Base-by-base conservation (phyloP, 2,888 invertebrate species). In the Coelogynopora nodosa region DNA sequence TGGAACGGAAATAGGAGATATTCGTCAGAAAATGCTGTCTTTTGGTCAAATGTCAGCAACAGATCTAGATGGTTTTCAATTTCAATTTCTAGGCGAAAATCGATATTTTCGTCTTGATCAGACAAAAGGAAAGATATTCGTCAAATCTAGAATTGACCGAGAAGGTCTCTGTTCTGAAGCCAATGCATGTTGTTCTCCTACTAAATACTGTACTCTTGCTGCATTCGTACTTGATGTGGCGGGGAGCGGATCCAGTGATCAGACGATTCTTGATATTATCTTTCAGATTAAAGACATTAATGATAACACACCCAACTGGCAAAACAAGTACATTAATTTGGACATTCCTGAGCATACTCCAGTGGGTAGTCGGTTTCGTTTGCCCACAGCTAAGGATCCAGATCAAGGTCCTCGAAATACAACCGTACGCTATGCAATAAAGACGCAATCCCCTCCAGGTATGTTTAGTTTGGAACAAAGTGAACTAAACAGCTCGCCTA, bases 261-360 rank as follows among this genome's bases (percentile, higher is more conserved):
- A 82, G 10, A 67, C 30, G 0, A 85, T 85, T 26, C 18, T 85
- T 27, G 30, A 30, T 26, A 26, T 85, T n/a, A 27, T 31, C 5
- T 2, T 85, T 0, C 27, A 30, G 0, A 82, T 85, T 10, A 10
- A 26, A 18, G 85, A 85, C 28, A 67, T 85, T 5, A 85, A 85
- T 67, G 85, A 85, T 28, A 85, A 85, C 23, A 67, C 85, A 67
- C 85, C 85, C 0, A 2, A 27, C 1, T 85, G 85, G 85, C 67
- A 30, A 0, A 31, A 31, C 23, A 0, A 27, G 0, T 82, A 67
- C 23, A 67, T 85, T 2, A n/a, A 28, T 2, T 5, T 85, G n/a
- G 85, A 85, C 2, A 82, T 85, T 67, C 85, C 85, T 0, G 85
- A 85, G 28, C 85, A 85, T 84, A 67, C 85, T 0, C 82, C 82